Evolutionary conservation across 1,140 invertebrate species (phyloP), one percentile per base, ranked within the genome.

Genomic region (Bemisia tabaci): DNA sequence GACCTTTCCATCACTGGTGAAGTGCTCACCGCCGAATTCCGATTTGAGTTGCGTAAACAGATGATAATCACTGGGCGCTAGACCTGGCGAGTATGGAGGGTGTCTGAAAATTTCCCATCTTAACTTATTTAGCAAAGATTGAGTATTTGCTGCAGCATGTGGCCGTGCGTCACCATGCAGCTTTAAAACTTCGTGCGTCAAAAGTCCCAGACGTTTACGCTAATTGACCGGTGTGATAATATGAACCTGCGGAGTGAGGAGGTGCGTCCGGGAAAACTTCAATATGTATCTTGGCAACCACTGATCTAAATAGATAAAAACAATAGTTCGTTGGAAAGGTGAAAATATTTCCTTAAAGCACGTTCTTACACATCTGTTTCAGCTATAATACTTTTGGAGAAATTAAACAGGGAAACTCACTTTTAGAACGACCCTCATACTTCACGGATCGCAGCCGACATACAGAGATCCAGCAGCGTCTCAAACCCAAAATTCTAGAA

Each of bases 31-130:
- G 59, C 48, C 64, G 33, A 74, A 63, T 65, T n/a, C 64, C 65
- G 69, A 59, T 65, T 66, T 61, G 58, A 73, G 66, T 64, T 64
- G 69, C n/a, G 65, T 60, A 60, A 73, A 73, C 58, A 73, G 27
- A 64, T 73, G 62, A 67, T 66, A 74, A 59, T 74, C 71, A 2
- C 66, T 70, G 25, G 69, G 72, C 26, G 72, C 66, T 59, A 73
- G 68, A 65, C 73, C 70, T 69, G 72, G 71, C 22, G 65, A 68
- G 70, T 73, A 72, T 39, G 69, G 68, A 25, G 71, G 70, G 68
- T 72, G 68, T 27, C 61, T 62, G 66, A 71, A 26, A 11, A 69
- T 65, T 39, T 71, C 68, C 62, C 71, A 71, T 1, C 21, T 25
- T 5, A 62, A 26, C 24, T 48, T 48, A 48, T 48, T 48, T 17